A percentile compares a stretch with the other conserved stretches of the same genome.
phyloP scores from a whole-genome alignment of 1,140 invertebrate genomes.

The Periplaneta americana region DNA sequence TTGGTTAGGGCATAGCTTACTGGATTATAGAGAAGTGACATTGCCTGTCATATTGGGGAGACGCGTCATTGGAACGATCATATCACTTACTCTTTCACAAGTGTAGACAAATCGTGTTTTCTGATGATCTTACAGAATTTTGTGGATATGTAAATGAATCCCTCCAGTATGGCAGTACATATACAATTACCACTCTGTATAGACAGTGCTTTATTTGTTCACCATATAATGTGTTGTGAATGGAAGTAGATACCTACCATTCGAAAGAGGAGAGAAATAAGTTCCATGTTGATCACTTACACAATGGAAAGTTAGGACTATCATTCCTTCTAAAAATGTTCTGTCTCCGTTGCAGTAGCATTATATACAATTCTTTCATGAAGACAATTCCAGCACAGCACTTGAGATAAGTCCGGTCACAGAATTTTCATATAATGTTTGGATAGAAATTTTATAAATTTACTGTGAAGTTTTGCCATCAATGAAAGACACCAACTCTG shows the following conservation, averaged over 20 bases:
- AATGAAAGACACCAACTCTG: not conserved
- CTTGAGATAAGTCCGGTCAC: not conserved
- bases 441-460: not conserved
- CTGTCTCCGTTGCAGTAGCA: not conserved
- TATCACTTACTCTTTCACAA: not conserved
- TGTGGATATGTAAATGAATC: not conserved
- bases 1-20: not conserved
- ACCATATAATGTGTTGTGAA: not conserved
- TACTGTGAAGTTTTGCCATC: not conserved
- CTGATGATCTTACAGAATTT: not conserved
- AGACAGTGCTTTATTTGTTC: not conserved
- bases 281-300: not conserved
- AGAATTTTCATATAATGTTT: not conserved
- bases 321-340: too few species aligned
- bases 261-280: not conserved
- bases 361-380: too few species aligned
- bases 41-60: not conserved
- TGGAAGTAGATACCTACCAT: not conserved
- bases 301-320: not conserved
- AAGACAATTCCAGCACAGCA: not conserved
- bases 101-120: not conserved
- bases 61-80: not conserved
- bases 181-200: not conserved
- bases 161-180: not conserved
- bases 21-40: not conserved